Conservation (phyloP, 2,113 vertebrate species). For the Lethenteron reissneri region DNA sequence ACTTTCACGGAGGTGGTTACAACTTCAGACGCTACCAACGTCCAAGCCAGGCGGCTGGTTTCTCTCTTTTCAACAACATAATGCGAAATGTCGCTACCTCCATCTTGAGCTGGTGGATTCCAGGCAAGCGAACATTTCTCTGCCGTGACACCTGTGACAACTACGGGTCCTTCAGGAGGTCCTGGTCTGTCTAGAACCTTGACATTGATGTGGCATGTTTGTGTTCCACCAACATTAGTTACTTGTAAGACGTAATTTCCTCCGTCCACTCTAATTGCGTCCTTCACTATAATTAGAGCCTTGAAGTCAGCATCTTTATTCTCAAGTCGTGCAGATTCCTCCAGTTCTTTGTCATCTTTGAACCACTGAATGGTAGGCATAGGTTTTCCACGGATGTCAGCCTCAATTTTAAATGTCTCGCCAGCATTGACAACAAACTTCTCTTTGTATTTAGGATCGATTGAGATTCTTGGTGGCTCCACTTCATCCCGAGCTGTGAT, state of each 20-base stretch:
- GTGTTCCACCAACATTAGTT: conserved; percentile 62
- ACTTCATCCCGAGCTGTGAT: conserved; percentile 70
- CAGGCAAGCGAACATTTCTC: conserved; percentile 70
- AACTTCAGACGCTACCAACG: conserved; percentile 59
- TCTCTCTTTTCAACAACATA: conserved; percentile 87
- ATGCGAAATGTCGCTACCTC: conserved; percentile 72
- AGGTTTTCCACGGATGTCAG: conserved; percentile 71
- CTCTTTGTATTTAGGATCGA: conserved; percentile 77
- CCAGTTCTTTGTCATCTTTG: conserved; percentile 58
- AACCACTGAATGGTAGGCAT: conserved; percentile 68
- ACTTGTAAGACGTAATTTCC: conserved; percentile 61
- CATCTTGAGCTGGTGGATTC: conserved; percentile 61
- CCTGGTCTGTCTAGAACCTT: conserved; percentile 71
- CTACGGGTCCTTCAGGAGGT: conserved; percentile 54
- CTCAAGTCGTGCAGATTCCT: conserved; percentile 56
- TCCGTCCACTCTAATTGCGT: conserved; percentile 56
- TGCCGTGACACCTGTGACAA: conserved; percentile 53
- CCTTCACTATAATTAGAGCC: conserved; percentile 63
- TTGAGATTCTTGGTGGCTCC: conserved; percentile 69
- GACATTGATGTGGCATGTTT: conserved; percentile 55
- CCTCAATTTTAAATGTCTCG: conserved; percentile 72
- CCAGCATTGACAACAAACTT: conserved; percentile 60
- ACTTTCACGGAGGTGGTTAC: conserved; percentile 69
- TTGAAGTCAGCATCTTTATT: conserved; percentile 67
- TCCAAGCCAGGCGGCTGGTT: conserved; percentile 90